Evolutionary conservation across 1,140 invertebrate genomes (phyloP), one percentile per base, ranked within the genome.

Genomic region (Ceratosolen fusciceps): DNA sequence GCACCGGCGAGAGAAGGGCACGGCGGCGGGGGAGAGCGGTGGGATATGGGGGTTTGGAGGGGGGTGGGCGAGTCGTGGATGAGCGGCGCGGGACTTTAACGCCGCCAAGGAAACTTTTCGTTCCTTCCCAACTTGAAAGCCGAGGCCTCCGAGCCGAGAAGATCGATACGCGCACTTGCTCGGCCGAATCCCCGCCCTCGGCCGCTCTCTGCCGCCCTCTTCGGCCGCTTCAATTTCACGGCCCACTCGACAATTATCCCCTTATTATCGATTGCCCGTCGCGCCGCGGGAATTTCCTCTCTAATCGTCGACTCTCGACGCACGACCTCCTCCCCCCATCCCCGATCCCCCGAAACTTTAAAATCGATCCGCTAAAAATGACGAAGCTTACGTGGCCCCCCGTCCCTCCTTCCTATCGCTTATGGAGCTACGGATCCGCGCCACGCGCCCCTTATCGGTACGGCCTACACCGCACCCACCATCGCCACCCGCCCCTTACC

Each of bases 51-150:
- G 39, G 67, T 31, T n/a, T n/a, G 26, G 77, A 56, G 39, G n/a
- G n/a, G n/a, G n/a, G n/a, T 34, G 37, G 21, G 24, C n/a, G 67
- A 19, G 24, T n/a, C 16, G 43, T 12, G 26, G 70, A 3, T 19
- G 39, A 67, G 39, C 72, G 39, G 67, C n/a, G 70, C 19, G 7
- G n/a, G 58, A 79, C 70, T 73, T 79, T 79, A 77, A 78, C 76
- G 47, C 31, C 54, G 37, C 29, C 10, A 26, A 74, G 60, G 71
- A 81, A 68, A 65, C 79, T 79, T 80, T 81, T 79, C 77, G 74
- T 83, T 70, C 16, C 75, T 74, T 67, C 79, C n/a, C 81, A 85
- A 86, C 71, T 79, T 79, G n/a, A 79, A 79, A 79, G 60, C 60
- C 49, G 71, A 52, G 73, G 73, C 58, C 56, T 62, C 54, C 12